Evolutionary conservation across 1,140 invertebrate genomes (phyloP).

Genomic region (Ooceraea biroi): DNA sequence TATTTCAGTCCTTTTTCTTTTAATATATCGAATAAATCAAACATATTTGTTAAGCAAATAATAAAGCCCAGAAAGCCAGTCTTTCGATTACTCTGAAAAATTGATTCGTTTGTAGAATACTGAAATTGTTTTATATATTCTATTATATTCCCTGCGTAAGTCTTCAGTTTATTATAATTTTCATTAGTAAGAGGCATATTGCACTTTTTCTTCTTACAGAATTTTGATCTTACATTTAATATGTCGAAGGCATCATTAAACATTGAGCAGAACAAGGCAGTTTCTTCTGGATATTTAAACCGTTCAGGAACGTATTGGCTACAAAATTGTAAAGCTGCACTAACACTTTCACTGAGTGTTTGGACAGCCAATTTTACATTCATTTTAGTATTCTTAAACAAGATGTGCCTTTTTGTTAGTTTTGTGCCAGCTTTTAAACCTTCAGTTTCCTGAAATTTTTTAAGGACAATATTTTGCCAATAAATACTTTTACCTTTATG

Average conservation of each 20-base stretch:
- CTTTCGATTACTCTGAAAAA: not conserved
- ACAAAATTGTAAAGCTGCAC: not conserved
- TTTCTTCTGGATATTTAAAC: conserved; percentile 4
- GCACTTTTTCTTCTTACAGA: conserved; percentile 2
- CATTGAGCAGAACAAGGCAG: not conserved
- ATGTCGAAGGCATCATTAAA: conserved; percentile 11
- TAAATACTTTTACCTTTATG: not conserved
- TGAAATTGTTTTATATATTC: too few relatives aligned
- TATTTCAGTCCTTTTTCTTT: not conserved
- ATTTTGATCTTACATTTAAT: conserved; percentile 21
- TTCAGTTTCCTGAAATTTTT: too few relatives aligned
- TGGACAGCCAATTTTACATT: too few relatives aligned
- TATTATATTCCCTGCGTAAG: not conserved
- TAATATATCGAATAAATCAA: conserved; percentile 12
- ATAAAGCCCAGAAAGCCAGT: conserved; percentile 1
- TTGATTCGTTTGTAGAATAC: not conserved
- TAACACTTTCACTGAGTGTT: not conserved
- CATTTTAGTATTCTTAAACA: not conserved
- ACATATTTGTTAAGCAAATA: conserved; percentile 11
- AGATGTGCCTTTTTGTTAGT: too few relatives aligned
- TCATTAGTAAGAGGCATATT: conserved; percentile 7
- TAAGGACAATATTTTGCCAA: conserved; percentile 4
- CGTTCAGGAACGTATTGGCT: not conserved
- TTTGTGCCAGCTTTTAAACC: not conserved
- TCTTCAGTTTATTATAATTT: not conserved